These are phyloP conservation scores for Eumeta japonica DNA, from an alignment of 1,140 invertebrate genomes.

Conservation along the genomic window DNA sequence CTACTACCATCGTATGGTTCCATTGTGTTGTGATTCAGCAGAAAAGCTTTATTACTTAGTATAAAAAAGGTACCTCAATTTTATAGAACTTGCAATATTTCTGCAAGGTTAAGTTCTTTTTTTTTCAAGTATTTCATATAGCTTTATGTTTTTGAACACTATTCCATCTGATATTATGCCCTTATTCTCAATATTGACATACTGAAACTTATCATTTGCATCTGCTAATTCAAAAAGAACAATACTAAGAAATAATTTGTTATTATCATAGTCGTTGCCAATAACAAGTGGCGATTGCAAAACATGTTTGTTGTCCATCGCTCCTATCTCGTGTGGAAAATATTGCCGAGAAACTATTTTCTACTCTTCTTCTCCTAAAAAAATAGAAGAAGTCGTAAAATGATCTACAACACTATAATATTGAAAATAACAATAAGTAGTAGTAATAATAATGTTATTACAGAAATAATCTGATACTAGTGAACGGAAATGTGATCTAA, in stretches of 20 bases:
- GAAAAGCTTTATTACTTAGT: conserved; percentile 22
- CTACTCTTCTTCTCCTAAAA: too few relatives aligned
- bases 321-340: too few relatives aligned
- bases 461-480: conserved; percentile 9
- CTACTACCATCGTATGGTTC: conserved; percentile 18
- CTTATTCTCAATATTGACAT: conserved; percentile 29
- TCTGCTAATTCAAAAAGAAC: conserved; percentile 24
- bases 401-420: conserved; percentile 9
- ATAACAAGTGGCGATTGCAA: conserved; percentile 5
- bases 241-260: conserved; percentile 25
- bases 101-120: conserved; percentile 10
- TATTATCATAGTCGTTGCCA: conserved; percentile 16
- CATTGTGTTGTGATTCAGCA: conserved; percentile 19
- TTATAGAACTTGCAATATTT: conserved; percentile 14
- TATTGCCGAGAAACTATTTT: too few relatives aligned
- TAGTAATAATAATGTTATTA: conserved; percentile 6
- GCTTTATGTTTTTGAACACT: conserved; percentile 16
- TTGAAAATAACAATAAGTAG: conserved; percentile 11
- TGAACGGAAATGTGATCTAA: conserved; percentile 10
- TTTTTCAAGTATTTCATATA: conserved; percentile 19
- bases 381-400: too few relatives aligned
- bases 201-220: conserved; percentile 28
- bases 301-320: too few relatives aligned
- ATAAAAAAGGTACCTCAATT: conserved; percentile 15
- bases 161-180: conserved; percentile 25